These are phyloP conservation scores for Cheilosia variabilis DNA, from an alignment of 2,888 invertebrate species.

Conservation along the genomic window DNA sequence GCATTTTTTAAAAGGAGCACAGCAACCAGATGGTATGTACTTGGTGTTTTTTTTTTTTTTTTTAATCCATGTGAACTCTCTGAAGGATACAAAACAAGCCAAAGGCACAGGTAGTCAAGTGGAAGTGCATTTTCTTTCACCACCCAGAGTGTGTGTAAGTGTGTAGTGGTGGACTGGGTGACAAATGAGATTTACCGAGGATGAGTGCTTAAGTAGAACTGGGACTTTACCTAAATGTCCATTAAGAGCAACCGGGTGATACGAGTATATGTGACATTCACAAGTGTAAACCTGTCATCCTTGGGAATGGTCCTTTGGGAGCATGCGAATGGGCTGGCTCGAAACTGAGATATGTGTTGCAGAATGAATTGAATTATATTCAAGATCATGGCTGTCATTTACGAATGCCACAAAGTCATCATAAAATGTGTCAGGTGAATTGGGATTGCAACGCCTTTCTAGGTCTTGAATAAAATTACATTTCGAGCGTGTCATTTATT, in stretches of 20 bases:
- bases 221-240: conserved; percentile 42
- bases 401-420: neutral
- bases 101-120: conserved; percentile 38
- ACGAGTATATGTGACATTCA: conserved; percentile 24
- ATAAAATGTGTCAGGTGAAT: conserved; percentile 23
- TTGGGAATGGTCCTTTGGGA: conserved; percentile 34
- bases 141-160: neutral
- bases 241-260: conserved; percentile 43
- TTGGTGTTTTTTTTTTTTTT: conserved; percentile 6
- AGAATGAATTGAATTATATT: conserved; percentile 41
- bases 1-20: conserved; percentile 43
- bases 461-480: neutral
- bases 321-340: neutral
- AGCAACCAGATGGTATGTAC: neutral
- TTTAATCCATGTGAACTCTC: conserved; percentile 25
- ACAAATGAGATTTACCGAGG: conserved; percentile 48
- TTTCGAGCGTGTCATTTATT: conserved; percentile 11
- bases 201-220: conserved; percentile 62
- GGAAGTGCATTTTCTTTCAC: conserved; percentile 41
- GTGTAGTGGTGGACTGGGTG: neutral
- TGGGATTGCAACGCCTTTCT: conserved; percentile 6
- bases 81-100: conserved; percentile 32
- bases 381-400: neutral
- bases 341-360: neutral
- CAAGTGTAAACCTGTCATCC: conserved; percentile 23